A percentile compares a stretch with the other conserved stretches of the same genome.
Conservation (phyloP, 1,140 invertebrate genomes). For the Aethina tumida region DNA sequence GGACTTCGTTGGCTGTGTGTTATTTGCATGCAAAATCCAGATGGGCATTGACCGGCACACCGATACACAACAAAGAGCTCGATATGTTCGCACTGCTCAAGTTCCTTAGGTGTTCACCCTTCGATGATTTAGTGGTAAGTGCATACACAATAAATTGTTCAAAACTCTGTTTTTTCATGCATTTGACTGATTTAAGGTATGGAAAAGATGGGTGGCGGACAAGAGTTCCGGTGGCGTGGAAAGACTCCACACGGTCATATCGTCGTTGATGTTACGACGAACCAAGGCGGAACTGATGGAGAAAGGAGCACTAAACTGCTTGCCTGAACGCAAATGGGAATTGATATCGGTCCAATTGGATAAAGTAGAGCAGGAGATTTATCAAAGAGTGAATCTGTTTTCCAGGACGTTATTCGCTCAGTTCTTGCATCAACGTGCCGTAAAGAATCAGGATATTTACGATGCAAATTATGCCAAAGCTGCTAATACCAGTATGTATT, state of each 20-base stretch:
- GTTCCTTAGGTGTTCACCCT: conserved; percentile 75
- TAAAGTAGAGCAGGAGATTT: conserved; percentile 64
- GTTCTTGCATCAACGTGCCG: conserved; percentile 61
- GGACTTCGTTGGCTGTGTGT: conserved; percentile 61
- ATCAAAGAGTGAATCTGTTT: conserved; percentile 62
- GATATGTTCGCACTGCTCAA: conserved; percentile 84
- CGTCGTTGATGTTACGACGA: conserved; percentile 69
- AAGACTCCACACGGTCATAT: conserved; percentile 67
- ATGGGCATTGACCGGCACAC: conserved; percentile 90
- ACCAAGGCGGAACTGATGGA: conserved; percentile 70
- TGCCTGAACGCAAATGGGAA: conserved; percentile 56
- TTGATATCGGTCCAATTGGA: conserved; percentile 50
- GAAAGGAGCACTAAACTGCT: conserved; percentile 43
- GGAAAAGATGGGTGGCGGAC: conserved; percentile 66
- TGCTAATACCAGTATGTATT: conserved; percentile 1
- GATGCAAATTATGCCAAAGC: conserved; percentile 25
- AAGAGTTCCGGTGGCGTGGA: conserved; percentile 60
- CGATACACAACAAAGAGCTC: conserved; percentile 86
- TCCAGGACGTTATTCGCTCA: conserved; percentile 65
- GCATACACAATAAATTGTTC: neutral
- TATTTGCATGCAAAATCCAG: conserved; percentile 49
- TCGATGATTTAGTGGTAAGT: conserved; percentile 64
- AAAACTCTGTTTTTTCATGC: neutral
- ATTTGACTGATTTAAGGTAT: conserved; percentile 38
- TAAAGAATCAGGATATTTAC: conserved; percentile 43